Evolutionary conservation across 1,140 invertebrate genomes (phyloP), one percentile per base, ranked within the genome.

Genomic region (Drosophila equinoxialis): DNA sequence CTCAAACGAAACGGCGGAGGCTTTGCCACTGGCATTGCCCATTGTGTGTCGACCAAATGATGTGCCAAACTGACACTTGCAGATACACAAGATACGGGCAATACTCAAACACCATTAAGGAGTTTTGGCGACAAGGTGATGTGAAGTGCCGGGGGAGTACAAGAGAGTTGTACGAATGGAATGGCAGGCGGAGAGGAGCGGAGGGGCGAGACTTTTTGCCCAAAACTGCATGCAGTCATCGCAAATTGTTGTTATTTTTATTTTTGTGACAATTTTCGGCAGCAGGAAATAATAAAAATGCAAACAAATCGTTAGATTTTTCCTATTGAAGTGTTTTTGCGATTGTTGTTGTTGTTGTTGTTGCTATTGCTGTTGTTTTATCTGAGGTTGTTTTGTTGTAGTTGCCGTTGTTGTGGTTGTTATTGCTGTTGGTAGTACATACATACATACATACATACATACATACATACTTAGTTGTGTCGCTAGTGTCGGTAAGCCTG

Each of bases 251-350:
- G 84, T 87, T 89, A 68, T 76, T 89, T 80, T 89, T 87, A 77
- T 89, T 89, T 78, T 78, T 89, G 84, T 87, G 84, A 87, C 84
- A 84, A 87, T 87, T 86, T 89, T 61, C 67, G 54, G 62, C 59
- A 80, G 79, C 80, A 87, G 79, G 84, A 87, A 89, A 87, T 89
- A 87, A 87, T 84, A 87, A 87, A 89, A 87, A 83, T 87, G 84
- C 84, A 87, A 87, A 89, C 84, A 89, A 87, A 87, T 84, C 84
- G 84, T 80, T 78, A 87, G 83, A 87, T 83, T 89, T 79, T 86
- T 68, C 77, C 73, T 77, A 83, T 89, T 77, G 68, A 89, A 83
- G 84, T 89, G 79, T 77, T 71, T 73, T 35, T 35, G 26, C 39
- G 68, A 37, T 41, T 79, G 71, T 55, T 42, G 26, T 26, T 26